phyloP scores from a whole-genome alignment of 1,140 invertebrate genomes.

The Drosophila willistoni region DNA sequence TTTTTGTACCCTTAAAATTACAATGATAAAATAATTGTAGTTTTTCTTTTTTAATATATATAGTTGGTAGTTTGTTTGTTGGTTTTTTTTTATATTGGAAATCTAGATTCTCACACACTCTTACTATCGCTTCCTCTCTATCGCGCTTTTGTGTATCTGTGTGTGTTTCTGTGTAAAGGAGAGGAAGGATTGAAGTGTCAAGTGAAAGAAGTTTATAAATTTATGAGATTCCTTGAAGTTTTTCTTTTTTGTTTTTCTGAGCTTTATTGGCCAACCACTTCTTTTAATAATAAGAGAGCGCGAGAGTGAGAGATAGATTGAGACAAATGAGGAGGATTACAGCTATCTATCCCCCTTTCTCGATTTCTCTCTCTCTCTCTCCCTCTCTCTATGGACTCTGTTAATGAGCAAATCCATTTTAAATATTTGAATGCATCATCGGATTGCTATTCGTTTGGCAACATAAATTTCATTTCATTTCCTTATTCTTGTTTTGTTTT shows the following conservation, averaged over 20 bases:
- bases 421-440: constrained; percentile 10
- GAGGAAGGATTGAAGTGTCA: background rate
- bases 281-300: constrained; percentile 28
- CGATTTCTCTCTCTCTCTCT: background rate
- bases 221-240: constrained; percentile 58
- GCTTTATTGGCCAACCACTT: constrained; percentile 40
- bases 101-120: constrained; percentile 3
- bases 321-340: background rate
- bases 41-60: background rate
- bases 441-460: constrained; percentile 59
- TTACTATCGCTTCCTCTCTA: background rate
- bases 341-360: constrained; percentile 4
- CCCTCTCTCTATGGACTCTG: background rate
- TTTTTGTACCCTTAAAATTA: background rate
- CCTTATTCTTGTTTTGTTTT: background rate
- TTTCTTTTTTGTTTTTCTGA: constrained; percentile 7
- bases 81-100: background rate
- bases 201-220: constrained; percentile 35
- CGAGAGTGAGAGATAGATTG: too few species aligned
- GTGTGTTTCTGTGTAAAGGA: constrained; percentile 9
- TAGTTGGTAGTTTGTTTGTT: constrained; percentile 13
- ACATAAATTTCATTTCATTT: constrained; percentile 51
- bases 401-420: constrained; percentile 14
- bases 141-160: background rate
- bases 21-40: constrained; percentile 10